These are phyloP conservation scores for Lonchura striata DNA, from an alignment of 2,113 vertebrate species.

Conservation along the genomic window DNA sequence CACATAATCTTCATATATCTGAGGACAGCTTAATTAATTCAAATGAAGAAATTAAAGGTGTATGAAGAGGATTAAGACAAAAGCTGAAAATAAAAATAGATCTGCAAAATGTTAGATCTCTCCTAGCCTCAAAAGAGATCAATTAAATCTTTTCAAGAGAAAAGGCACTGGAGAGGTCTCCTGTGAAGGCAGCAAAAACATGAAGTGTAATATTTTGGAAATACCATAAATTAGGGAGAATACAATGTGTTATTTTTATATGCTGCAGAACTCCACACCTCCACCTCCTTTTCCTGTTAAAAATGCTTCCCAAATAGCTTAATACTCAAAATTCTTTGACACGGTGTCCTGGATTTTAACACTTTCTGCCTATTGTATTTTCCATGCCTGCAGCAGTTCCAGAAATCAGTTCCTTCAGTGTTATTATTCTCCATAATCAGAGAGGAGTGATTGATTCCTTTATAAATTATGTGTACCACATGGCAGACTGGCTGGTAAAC, in stretches of 20 bases:
- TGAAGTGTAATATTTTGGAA: conserved; percentile 21
- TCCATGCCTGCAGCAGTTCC: neutral
- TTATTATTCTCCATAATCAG: conserved; percentile 5
- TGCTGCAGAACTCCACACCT: neutral
- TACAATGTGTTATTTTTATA: conserved; percentile 45
- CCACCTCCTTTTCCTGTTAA: neutral
- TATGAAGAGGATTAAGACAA: neutral
- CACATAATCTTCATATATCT: conserved; percentile 14
- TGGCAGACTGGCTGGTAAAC: conserved; percentile 13
- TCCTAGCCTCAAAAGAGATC: conserved; percentile 35
- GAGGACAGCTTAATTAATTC: conserved; percentile 51
- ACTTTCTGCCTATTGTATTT: conserved; percentile 22
- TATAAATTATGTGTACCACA: neutral
- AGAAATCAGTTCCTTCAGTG: neutral
- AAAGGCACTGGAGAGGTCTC: conserved; percentile 16
- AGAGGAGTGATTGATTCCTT: neutral
- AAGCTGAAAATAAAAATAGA: conserved; percentile 60
- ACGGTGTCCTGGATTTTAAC: conserved; percentile 20
- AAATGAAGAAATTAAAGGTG: conserved; percentile 45
- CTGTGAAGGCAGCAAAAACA: conserved; percentile 5
- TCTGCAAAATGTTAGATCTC: conserved; percentile 27
- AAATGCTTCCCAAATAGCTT: conserved; percentile 3
- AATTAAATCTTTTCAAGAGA: conserved; percentile 28
- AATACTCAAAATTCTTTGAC: neutral
- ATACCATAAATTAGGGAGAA: conserved; percentile 29